Base-by-base conservation (phyloP, 2,888 invertebrate genomes). In the Sacculina carcini region DNA sequence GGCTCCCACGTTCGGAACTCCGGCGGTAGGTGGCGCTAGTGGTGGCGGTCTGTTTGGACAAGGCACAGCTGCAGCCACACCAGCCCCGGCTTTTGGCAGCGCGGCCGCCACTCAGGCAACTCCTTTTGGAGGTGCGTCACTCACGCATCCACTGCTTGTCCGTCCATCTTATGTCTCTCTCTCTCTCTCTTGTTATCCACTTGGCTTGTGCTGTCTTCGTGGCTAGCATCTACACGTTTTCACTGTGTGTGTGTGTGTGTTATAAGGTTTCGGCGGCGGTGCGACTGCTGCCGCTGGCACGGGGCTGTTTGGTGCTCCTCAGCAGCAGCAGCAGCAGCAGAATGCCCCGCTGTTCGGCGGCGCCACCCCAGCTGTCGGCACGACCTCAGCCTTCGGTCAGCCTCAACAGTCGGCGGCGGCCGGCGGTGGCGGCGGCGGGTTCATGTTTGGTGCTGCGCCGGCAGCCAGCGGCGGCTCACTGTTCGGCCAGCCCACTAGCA, bases 391-490 rank as follows among this genome's bases (percentile, higher is more conserved):
- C 3, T 56, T 56, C 40, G 56, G 56, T 14, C 55, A 55, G 40
- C 54, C 51, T 6, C 21, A 52, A 32, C 42, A 38, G 47, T 51
- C 46, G 44, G 53, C n/a, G 24, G 24, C 59, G 14, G 50, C 53
- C 19, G 51, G 55, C n/a, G 56, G 56, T 3, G 65, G 65, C 44
- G 66, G 65, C 54, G 58, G 65, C 23, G 62, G 66, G 31, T 66
- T 68, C 7, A 54, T 64, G 38, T 70, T 70, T 60, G 69, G 69
- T 1, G 14, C 6, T 6, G 66, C 68, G 59, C 60, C 68, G 38
- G 51, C 57, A n/a, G n/a, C n/a, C n/a, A n/a, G n/a, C n/a, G n/a
- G n/a, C n/a, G n/a, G n/a, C n/a, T n/a, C n/a, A n/a, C n/a, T n/a
- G n/a, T n/a, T n/a, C n/a, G n/a, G n/a, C 14, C 51, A 56, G 23